A percentile compares a stretch with the other conserved stretches of the same genome.
phyloP scores from a whole-genome alignment of 2,797 vertebrate species.

The Lepilemur ruficaudatus region DNA sequence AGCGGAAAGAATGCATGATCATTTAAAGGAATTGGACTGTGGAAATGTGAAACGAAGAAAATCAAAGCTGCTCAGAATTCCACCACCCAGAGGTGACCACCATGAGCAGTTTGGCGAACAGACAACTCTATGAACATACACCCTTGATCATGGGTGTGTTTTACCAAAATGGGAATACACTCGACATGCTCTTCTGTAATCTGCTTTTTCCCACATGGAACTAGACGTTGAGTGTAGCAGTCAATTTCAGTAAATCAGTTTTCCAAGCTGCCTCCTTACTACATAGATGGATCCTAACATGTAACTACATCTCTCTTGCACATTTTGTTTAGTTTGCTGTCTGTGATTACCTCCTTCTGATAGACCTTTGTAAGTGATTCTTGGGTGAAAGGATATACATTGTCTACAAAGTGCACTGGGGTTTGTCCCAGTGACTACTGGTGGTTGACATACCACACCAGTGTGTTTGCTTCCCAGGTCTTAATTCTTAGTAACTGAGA shows the following conservation, averaged over 20 bases:
- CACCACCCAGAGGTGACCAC: fast-evolving
- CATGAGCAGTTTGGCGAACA: fast-evolving
- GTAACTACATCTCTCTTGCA: too few species aligned
- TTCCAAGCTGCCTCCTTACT: not conserved
- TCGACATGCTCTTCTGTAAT: not conserved
- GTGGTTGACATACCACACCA: fast-evolving
- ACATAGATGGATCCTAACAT: not conserved
- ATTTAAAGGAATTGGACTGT: not conserved
- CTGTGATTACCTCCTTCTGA: not conserved
- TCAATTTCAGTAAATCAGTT: not conserved
- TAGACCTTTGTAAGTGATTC: not conserved
- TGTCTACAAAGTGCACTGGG: not conserved
- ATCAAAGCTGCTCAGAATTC: not conserved
- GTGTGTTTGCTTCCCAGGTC: not conserved
- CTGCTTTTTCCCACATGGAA: fast-evolving
- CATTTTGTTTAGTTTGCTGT: too few species aligned
- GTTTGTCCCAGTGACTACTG: not conserved
- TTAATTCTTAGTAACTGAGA: not conserved
- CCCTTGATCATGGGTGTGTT: not conserved
- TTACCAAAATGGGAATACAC: fast-evolving
- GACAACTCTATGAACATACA: not conserved
- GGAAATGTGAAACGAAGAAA: not conserved
- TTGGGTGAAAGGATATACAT: not conserved
- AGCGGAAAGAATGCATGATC: not conserved
- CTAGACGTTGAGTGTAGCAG: not conserved